These are phyloP conservation scores for Glossophaga mutica DNA, from an alignment of 2,797 vertebrate genomes.

Conservation along the genomic window DNA sequence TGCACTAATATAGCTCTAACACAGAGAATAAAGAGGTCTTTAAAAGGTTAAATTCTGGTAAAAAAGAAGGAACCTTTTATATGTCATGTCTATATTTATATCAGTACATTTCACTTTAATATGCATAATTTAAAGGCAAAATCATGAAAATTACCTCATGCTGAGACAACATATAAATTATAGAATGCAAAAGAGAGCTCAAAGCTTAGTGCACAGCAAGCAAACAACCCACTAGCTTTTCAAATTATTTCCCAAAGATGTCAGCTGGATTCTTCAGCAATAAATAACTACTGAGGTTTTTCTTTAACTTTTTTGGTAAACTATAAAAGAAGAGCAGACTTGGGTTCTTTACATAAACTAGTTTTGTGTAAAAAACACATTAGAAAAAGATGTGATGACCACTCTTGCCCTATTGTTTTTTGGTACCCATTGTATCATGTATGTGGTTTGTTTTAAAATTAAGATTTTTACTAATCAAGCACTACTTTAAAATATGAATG, in stretches of 20 bases:
- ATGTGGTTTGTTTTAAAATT: background rate
- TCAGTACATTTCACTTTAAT: conserved; percentile 53
- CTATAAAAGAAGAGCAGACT: background rate
- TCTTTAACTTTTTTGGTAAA: conserved; percentile 3
- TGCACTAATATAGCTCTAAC: background rate
- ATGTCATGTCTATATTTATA: conserved; percentile 64
- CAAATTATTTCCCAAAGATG: conserved; percentile 51
- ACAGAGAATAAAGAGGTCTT: background rate
- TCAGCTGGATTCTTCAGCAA: conserved; percentile 14
- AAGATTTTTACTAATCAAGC: background rate
- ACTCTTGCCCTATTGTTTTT: background rate
- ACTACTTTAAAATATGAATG: conserved; percentile 24
- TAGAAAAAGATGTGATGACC: background rate
- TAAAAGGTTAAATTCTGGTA: conserved; percentile 43
- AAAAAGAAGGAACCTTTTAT: conserved; percentile 52
- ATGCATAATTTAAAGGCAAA: conserved; percentile 76
- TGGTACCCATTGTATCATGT: background rate
- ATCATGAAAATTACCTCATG: conserved; percentile 56
- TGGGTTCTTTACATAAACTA: background rate
- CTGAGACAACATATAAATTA: conserved; percentile 71
- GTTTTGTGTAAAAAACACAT: conserved; percentile 7
- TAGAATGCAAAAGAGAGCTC: conserved; percentile 49
- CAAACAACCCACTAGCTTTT: conserved; percentile 16
- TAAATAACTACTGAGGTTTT: conserved; percentile 32
- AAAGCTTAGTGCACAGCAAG: conserved; percentile 47